A percentile compares a stretch with the other conserved stretches of the same genome.
phyloP scores from a whole-genome alignment of 2,888 invertebrate genomes.

The Eristalis pertinax region DNA sequence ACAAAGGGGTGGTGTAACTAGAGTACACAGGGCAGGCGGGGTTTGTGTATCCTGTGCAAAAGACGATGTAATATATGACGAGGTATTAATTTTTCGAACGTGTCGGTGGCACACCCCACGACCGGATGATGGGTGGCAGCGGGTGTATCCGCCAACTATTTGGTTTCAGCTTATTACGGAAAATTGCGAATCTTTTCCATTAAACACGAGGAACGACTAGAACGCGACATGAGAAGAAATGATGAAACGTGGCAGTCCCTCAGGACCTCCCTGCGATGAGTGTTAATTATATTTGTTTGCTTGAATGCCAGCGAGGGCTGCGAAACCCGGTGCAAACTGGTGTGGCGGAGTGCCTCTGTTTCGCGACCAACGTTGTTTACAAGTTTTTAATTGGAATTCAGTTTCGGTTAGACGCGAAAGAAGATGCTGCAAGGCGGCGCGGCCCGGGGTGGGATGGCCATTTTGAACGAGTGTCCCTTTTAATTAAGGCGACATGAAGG shows the following conservation, averaged over 20 bases:
- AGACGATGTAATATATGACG: constrained; percentile 63
- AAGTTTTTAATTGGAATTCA: constrained; percentile 71
- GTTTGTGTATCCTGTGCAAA: constrained; percentile 37
- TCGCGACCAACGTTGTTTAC: constrained; percentile 62
- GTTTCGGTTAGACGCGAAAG: constrained; percentile 62
- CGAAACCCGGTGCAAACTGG: constrained; percentile 27
- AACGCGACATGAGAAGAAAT: neutral
- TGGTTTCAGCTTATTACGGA: constrained; percentile 64
- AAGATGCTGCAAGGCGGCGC: constrained; percentile 19
- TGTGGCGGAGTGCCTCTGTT: constrained; percentile 10
- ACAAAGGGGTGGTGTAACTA: constrained; percentile 9
- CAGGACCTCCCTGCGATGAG: constrained; percentile 63
- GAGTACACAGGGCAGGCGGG: neutral
- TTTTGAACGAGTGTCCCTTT: constrained; percentile 54
- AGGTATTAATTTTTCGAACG: constrained; percentile 65
- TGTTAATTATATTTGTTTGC: constrained; percentile 75
- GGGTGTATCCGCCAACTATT: constrained; percentile 56
- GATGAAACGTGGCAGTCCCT: constrained; percentile 50
- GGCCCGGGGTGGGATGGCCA: constrained; percentile 4
- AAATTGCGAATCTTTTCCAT: constrained; percentile 63
- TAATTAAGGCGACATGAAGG: constrained; percentile 48
- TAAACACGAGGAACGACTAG: neutral
- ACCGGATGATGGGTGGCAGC: neutral
- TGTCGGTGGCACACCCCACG: constrained; percentile 15
- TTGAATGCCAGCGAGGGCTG: constrained; percentile 70